A percentile compares a stretch with the other conserved stretches of the same genome.
Evolutionary conservation across 2,888 invertebrate genomes (phyloP).

Genomic region (Sacculina carcini): DNA sequence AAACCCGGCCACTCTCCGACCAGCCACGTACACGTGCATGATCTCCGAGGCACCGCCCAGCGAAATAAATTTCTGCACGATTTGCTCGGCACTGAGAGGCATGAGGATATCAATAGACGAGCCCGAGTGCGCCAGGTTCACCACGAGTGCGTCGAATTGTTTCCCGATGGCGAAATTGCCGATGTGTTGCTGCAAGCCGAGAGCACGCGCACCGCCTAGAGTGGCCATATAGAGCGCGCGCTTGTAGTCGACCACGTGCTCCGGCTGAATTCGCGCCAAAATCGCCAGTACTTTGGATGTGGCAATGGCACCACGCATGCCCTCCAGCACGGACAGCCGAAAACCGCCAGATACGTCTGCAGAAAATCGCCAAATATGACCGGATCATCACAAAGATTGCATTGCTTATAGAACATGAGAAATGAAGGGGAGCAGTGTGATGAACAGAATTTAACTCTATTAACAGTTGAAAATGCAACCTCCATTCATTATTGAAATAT

Average conservation of each 20-base stretch:
- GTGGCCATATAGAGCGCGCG: conserved; percentile 59
- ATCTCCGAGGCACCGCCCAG: conserved; percentile 63
- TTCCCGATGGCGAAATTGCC: conserved; percentile 58
- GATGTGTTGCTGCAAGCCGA: conserved; percentile 39
- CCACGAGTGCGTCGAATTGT: conserved; percentile 57
- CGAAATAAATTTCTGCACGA: conserved; percentile 48
- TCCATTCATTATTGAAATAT: too few relatives aligned
- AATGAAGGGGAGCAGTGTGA: too few relatives aligned
- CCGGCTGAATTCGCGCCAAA: conserved; percentile 5
- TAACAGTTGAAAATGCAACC: too few relatives aligned
- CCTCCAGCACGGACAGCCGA: conserved; percentile 42
- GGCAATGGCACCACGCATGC: conserved; percentile 41
- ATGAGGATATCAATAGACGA: conserved; percentile 16
- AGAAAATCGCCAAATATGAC: too few relatives aligned
- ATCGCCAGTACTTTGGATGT: conserved; percentile 38
- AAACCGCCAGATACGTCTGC: conserved; percentile 62
- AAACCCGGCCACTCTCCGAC: conserved; percentile 19
- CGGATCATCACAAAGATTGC: too few relatives aligned
- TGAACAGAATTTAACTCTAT: too few relatives aligned
- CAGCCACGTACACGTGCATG: conserved; percentile 42
- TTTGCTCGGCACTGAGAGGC: conserved; percentile 26
- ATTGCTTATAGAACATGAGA: too few relatives aligned
- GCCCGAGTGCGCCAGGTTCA: conserved; percentile 31
- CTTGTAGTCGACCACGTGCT: conserved; percentile 21
- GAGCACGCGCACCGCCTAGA: conserved; percentile 54